These are phyloP conservation scores for Ochropleura plecta DNA, from an alignment of 2,888 invertebrate genomes.

Conservation along the genomic window DNA sequence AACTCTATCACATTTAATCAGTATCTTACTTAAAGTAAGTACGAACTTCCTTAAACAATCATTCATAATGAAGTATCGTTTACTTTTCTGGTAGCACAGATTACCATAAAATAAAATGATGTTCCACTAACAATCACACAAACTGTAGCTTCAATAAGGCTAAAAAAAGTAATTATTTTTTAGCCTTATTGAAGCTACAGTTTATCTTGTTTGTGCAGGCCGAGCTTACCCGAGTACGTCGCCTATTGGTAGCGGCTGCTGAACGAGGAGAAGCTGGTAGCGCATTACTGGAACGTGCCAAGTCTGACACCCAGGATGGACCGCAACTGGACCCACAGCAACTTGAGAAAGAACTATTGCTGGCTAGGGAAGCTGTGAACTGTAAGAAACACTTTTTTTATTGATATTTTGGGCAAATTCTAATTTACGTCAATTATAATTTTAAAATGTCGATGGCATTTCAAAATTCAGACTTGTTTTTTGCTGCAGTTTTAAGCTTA, in stretches of 20 bases:
- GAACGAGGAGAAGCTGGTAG: slow-evolving; percentile 90
- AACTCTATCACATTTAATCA: slow-evolving; percentile 22
- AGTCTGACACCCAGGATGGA: slow-evolving; percentile 80
- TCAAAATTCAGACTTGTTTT: neutral
- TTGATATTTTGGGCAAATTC: neutral
- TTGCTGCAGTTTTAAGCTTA: neutral
- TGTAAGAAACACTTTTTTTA: slow-evolving; percentile 78
- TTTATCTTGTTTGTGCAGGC: slow-evolving; percentile 83
- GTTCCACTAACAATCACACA: neutral
- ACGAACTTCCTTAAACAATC: neutral
- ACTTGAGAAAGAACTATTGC: slow-evolving; percentile 93
- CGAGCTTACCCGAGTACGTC: slow-evolving; percentile 92
- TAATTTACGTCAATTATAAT: neutral
- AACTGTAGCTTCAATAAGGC: too few relatives aligned
- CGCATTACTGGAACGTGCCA: slow-evolving; percentile 89
- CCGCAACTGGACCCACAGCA: slow-evolving; percentile 90
- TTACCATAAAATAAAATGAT: neutral
- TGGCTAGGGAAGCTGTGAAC: slow-evolving; percentile 94
- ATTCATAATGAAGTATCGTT: too few relatives aligned
- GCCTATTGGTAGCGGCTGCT: slow-evolving; percentile 92
- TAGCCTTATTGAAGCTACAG: neutral
- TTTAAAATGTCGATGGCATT: too few relatives aligned
- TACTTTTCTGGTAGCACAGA: too few relatives aligned
- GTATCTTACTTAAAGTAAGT: neutral
- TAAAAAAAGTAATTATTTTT: neutral